Evolutionary conservation across 2,888 invertebrate species (phyloP).

Genomic region (Tinea trinotella): DNA sequence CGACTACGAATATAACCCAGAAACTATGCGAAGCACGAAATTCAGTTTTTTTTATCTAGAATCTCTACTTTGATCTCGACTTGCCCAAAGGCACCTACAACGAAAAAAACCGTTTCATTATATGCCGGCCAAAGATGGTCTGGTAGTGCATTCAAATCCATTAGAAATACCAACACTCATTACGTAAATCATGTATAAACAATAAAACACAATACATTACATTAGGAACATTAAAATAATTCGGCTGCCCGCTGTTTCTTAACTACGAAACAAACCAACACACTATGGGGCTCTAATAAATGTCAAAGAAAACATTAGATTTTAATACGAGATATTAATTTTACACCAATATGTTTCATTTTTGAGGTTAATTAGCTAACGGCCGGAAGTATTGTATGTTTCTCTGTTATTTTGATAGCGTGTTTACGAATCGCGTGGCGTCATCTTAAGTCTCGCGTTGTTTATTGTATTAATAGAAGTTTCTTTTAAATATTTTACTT

Average conservation of each 20-base stretch:
- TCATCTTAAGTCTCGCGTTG: constrained; percentile 2
- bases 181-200: neutral
- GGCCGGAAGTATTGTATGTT: constrained; percentile 5
- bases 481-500: no score
- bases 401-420: constrained; percentile 6
- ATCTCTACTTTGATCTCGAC: no score
- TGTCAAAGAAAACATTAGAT: constrained; percentile 16
- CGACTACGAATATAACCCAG: no score
- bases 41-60: no score
- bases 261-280: neutral
- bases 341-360: neutral
- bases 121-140: no score
- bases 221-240: constrained; percentile 2
- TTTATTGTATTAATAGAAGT: no score
- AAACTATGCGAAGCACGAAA: no score
- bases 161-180: no score
- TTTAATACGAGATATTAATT: constrained; percentile 11
- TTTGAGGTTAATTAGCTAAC: constrained; percentile 14
- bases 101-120: no score
- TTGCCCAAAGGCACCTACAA: no score
- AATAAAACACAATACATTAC: constrained; percentile 4
- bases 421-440: constrained; percentile 14
- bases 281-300: constrained; percentile 3
- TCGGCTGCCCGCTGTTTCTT: constrained; percentile 1
- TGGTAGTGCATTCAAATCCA: no score